phyloP scores from a whole-genome alignment of 2,113 vertebrate genomes.

The Pluvianellus socialis region DNA sequence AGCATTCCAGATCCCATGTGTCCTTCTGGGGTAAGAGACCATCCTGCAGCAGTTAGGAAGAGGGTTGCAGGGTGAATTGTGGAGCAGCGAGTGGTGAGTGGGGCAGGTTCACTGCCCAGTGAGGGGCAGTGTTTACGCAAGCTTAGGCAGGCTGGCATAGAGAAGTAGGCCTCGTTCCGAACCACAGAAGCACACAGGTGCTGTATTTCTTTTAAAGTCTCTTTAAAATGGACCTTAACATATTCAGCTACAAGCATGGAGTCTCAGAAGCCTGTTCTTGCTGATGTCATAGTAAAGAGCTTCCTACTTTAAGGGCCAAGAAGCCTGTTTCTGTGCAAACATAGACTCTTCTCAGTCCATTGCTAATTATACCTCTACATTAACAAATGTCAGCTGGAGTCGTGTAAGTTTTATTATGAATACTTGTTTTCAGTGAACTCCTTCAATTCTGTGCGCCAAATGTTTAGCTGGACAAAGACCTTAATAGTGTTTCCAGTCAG shows the following conservation, averaged over 20 bases:
- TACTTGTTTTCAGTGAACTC: not conserved
- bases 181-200: fast-evolving
- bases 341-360: not conserved
- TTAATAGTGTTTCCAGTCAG: not conserved
- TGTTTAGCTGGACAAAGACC: not conserved
- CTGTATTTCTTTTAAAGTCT: not conserved
- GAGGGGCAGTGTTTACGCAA: not conserved
- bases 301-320: not conserved
- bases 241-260: not conserved
- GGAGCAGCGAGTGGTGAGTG: not conserved
- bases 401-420: not conserved
- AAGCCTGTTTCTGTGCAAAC: not conserved
- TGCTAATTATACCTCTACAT: not conserved
- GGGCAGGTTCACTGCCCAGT: not conserved
- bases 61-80: not conserved
- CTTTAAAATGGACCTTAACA: not conserved
- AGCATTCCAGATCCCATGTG: not conserved
- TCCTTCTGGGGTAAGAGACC: not conserved
- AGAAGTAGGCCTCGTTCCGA: not conserved
- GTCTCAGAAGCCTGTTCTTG: not conserved
- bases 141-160: not conserved
- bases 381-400: not conserved
- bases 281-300: not conserved
- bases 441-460: not conserved
- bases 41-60: not conserved